Base-by-base conservation (phyloP, 2,888 invertebrate genomes). In the Peribatodes rhomboidaria region DNA sequence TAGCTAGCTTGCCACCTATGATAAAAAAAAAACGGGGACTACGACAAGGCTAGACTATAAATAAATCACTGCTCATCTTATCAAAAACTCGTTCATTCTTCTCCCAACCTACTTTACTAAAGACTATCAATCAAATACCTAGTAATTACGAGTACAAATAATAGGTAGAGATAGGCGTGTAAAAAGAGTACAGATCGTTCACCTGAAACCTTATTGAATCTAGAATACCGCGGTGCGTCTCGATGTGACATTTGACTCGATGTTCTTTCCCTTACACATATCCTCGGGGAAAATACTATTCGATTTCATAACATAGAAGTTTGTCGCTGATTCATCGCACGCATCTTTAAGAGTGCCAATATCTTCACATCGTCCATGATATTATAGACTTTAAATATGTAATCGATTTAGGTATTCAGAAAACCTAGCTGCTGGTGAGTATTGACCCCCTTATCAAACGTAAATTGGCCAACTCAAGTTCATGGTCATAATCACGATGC, bases 221-320 rank as follows among this genome's bases (percentile, higher is more conserved):
- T 35, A 39, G 50, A 42, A 58, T 46, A 58, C 53, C 46, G 22
- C 56, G 27, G n/a, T 33, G 33, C 14, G 49, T 55, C 41, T 58
- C 39, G 44, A 41, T 16, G 33, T 18, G 53, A 42, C 50, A 60
- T 60, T 60, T 56, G 39, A 60, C 60, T 39, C 33, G 46, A 50
- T 55, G 37, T 54, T 52, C 31, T 60, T 53, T 57, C 61, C 56
- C 56, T 9, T 60, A 7, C 18, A 37, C 22, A 14, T 49, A 27
- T 22, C 49, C 27, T 13, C 16, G 35, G 18, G 54, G 37, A 55
- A 50, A 65, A 65, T 55, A 47, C 61, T 56, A 61, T 61, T 44
- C 47, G 31, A 7, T 47, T 46, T 47, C 57, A 63, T 53, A 63
- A 57, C 62, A 54, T 42, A 50, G 57, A 58, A 60, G 41, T 49